These are phyloP conservation scores for Epinephelus fuscoguttatus DNA, from an alignment of 2,113 vertebrate species.

Conservation along the genomic window DNA sequence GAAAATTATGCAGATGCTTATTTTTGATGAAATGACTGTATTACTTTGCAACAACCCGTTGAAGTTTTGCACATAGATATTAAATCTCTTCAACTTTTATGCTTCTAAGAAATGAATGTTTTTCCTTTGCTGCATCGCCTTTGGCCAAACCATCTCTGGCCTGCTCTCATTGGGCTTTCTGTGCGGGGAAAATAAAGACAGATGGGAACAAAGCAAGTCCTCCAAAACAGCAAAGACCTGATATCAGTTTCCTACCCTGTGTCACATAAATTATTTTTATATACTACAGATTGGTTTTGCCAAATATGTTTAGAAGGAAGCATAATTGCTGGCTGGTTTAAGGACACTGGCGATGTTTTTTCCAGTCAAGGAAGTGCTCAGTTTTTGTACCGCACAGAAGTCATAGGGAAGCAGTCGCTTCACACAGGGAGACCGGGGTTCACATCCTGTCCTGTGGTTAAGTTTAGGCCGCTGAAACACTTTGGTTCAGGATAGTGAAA, in stretches of 20 bases:
- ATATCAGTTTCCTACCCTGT: constrained; percentile 16
- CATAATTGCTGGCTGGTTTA: constrained; percentile 25
- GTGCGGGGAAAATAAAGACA: constrained; percentile 23
- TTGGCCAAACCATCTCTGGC: constrained; percentile 16
- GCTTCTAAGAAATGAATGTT: constrained; percentile 7
- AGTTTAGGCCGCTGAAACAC: neutral
- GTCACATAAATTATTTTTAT: constrained; percentile 22
- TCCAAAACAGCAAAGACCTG: constrained; percentile 13
- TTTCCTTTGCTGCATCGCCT: constrained; percentile 11
- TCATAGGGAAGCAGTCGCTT: neutral
- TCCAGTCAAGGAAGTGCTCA: neutral
- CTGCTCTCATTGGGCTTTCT: neutral
- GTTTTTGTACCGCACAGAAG: constrained; percentile 5
- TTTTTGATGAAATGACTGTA: constrained; percentile 43
- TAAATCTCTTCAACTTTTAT: constrained; percentile 33
- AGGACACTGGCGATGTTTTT: neutral
- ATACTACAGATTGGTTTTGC: constrained; percentile 12
- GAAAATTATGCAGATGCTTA: constrained; percentile 40
- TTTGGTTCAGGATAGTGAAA: constrained; percentile 15
- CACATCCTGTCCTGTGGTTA: constrained; percentile 20
- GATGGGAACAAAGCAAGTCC: neutral
- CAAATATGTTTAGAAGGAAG: neutral
- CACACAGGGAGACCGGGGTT: neutral
- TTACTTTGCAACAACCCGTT: constrained; percentile 3
- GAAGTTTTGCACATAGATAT: constrained; percentile 37